Percentiles rank a stretch among this genome's conserved stretches.
Evolutionary conservation across 2,797 vertebrate genomes (phyloP).

Genomic region (Chloroceryle amazona): DNA sequence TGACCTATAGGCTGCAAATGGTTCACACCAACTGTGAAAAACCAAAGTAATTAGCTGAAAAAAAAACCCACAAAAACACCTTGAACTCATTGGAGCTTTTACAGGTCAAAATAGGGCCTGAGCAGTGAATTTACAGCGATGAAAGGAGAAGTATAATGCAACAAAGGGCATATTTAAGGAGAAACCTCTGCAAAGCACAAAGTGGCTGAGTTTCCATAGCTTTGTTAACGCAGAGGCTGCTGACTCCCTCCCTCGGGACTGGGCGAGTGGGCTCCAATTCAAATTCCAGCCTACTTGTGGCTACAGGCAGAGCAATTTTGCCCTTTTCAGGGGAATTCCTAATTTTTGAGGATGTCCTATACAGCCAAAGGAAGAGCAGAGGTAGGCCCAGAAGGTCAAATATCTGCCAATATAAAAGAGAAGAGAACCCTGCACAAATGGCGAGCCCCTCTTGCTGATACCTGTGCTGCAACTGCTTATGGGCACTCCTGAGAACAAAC

Average conservation of each 20-base stretch:
- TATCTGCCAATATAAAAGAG: background rate
- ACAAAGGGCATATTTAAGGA: background rate
- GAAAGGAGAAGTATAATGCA: background rate
- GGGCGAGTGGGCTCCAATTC: background rate
- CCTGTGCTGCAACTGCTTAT: background rate
- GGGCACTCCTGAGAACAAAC: background rate
- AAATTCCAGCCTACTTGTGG: background rate
- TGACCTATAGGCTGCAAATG: slow-evolving; percentile 2
- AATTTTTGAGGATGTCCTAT: background rate
- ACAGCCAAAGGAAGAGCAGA: background rate
- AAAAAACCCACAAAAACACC: background rate
- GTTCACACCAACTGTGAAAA: slow-evolving; percentile 18
- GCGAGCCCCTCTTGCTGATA: background rate
- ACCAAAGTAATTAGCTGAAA: background rate
- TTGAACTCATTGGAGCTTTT: background rate
- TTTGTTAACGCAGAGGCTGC: background rate
- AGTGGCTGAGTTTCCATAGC: background rate
- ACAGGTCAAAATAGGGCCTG: background rate
- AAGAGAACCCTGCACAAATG: background rate
- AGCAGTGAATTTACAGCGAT: background rate
- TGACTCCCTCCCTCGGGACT: background rate
- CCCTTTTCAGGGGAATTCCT: background rate
- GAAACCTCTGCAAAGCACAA: rapidly evolving
- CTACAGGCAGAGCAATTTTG: background rate
- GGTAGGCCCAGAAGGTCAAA: background rate